Evolutionary conservation across 2,113 vertebrate genomes (phyloP), one percentile per base, ranked within the genome.

Genomic region (Embiotoca jacksoni): DNA sequence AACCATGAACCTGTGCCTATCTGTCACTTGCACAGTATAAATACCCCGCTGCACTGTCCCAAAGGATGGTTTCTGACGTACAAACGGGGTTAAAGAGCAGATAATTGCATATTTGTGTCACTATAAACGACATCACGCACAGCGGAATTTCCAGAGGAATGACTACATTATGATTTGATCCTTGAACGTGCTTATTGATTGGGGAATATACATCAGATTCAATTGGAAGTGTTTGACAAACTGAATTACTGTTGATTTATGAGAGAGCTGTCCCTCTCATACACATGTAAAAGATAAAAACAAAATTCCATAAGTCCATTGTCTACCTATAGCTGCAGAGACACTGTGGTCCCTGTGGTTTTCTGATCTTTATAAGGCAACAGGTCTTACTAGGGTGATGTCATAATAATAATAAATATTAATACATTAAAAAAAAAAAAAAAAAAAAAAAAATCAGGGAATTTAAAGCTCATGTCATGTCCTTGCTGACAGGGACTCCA

Each of bases 1-100:
- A 87, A 56, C 82, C 72, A 32, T 85, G 83, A 90, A 88, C 86
- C 80, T 50, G 56, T 53, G 75, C 54, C 80, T 84, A 73, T 66
- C 63, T 57, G 44, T 81, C 86, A 90, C 75, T 88, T 46, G 36
- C 7, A 2, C 55, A 30, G 62, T 36, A 85, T 88, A 87, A 89
- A 90, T 80, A 87, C 86, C 72, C 50, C 31, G n/a, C 47, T 60
- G 57, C 46, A 62, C 33, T 11, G 35, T 74, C 71, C 60, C 73
- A 75, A 8, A 63, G 58, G 70, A 72, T n/a, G 11, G 0, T 47
- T 72, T 60, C 31, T 60, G 15, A 72, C 82, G 41, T 37, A 39
- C 39, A 88, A 71, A 50, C 35, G 11, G 3, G 69, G 41, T 76
- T 75, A 67, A 88, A 75, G 61, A 66, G 63, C 4, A 54, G 58